Percentiles rank a stretch among this genome's conserved stretches.
Evolutionary conservation across 2,113 vertebrate species (phyloP).

Genomic region (Vicugna pacos): DNA sequence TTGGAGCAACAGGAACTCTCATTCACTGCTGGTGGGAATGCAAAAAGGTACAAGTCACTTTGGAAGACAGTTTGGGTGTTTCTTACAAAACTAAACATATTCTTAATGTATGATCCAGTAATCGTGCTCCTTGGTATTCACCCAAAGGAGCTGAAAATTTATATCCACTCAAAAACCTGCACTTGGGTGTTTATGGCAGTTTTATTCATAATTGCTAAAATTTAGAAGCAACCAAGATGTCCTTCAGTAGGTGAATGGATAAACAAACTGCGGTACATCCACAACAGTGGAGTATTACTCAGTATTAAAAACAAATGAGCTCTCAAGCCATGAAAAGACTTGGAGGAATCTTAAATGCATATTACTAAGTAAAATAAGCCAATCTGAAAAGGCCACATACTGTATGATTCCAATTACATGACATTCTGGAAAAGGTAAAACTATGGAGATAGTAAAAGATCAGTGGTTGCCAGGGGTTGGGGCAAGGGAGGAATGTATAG

Average conservation of each 20-base stretch:
- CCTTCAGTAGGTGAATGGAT: background rate
- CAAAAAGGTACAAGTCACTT: background rate
- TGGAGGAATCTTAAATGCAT: background rate
- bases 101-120: background rate
- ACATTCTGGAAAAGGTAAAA: background rate
- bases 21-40: background rate
- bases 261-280: background rate
- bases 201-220: background rate
- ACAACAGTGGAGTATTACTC: background rate
- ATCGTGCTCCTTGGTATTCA: background rate
- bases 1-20: background rate
- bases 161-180: background rate
- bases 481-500: background rate
- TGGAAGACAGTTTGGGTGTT: background rate
- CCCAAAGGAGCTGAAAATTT: background rate
- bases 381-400: background rate
- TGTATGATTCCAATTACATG: background rate
- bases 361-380: background rate
- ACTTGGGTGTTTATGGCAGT: background rate
- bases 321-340: background rate
- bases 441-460: background rate
- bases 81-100: background rate
- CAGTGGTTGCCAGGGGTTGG: background rate
- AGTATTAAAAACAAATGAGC: background rate
- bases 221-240: background rate